Evolutionary conservation across 2,797 vertebrate species (phyloP).

Genomic region (Gymnothorax reevesii): DNA sequence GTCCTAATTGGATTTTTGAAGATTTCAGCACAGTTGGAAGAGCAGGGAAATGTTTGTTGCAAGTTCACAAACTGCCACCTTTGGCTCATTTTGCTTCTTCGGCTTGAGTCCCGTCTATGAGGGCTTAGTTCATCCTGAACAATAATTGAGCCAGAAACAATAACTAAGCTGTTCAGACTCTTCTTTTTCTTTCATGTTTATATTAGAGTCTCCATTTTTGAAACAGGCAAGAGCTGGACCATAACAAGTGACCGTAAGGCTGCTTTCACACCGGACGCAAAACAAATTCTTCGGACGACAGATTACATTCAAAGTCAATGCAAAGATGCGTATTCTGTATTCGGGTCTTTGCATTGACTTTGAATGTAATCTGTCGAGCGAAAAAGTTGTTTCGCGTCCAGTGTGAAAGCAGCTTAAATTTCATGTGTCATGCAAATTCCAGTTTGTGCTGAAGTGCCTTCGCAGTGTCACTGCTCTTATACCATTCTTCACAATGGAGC

Average conservation of each 20-base stretch:
- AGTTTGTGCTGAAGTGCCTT: slow-evolving; percentile 38
- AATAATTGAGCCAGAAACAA: neutral
- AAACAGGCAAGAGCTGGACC: too few relatives aligned
- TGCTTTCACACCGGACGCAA: too few relatives aligned
- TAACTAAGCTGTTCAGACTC: neutral
- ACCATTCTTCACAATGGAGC: slow-evolving; percentile 37
- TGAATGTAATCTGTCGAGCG: too few relatives aligned
- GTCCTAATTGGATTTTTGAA: neutral
- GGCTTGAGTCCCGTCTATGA: neutral
- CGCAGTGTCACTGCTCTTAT: slow-evolving; percentile 46
- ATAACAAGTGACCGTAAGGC: too few relatives aligned
- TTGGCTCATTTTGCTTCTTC: neutral
- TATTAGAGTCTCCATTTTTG: too few relatives aligned
- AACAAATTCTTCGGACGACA: too few relatives aligned
- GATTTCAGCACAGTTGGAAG: neutral
- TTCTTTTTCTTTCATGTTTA: too few relatives aligned
- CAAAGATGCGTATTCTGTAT: too few relatives aligned
- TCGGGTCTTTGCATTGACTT: too few relatives aligned
- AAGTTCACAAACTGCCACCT: neutral
- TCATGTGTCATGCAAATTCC: slow-evolving; percentile 44
- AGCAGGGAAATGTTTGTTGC: neutral
- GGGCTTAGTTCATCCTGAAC: neutral
- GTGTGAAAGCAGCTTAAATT: neutral
- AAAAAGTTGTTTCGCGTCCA: too few relatives aligned
- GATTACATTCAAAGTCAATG: too few relatives aligned